Percentiles rank a stretch among this genome's conserved stretches.
Conservation (phyloP, 2,888 invertebrate genomes). For the Argyresthia albistria region DNA sequence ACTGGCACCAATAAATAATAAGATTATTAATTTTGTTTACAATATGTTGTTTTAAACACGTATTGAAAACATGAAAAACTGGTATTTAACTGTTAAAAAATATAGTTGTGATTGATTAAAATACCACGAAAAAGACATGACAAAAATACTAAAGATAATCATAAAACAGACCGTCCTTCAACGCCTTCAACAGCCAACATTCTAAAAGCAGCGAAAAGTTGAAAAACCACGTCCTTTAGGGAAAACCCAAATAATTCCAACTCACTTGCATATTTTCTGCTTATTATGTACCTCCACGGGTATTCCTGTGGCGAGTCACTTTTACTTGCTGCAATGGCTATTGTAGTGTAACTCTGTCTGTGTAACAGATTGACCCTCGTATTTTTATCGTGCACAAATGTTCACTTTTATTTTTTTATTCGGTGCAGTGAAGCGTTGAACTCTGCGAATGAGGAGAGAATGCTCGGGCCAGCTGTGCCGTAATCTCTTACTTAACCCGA, state of each 20-base stretch:
- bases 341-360: slow-evolving; percentile 8
- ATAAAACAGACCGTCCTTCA: not conserved
- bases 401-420: slow-evolving; percentile 21
- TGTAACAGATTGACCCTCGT: slow-evolving; percentile 27
- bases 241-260: slow-evolving; percentile 23
- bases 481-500: slow-evolving; percentile 65
- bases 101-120: too few species aligned
- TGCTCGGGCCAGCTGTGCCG: slow-evolving; percentile 44
- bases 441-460: slow-evolving; percentile 42
- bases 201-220: not conserved
- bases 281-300: not conserved
- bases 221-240: slow-evolving; percentile 4
- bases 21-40: too few species aligned
- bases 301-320: slow-evolving; percentile 29
- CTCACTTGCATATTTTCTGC: slow-evolving; percentile 48
- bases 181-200: not conserved
- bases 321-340: slow-evolving; percentile 42
- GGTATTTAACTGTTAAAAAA: too few species aligned
- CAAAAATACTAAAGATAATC: too few species aligned
- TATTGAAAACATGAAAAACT: too few species aligned
- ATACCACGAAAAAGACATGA: too few species aligned
- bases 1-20: too few species aligned
- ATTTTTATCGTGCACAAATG: slow-evolving; percentile 35
- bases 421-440: slow-evolving; percentile 35
- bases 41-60: too few species aligned